Conservation (phyloP, 2,113 vertebrate species). For the Notothenia coriiceps region DNA sequence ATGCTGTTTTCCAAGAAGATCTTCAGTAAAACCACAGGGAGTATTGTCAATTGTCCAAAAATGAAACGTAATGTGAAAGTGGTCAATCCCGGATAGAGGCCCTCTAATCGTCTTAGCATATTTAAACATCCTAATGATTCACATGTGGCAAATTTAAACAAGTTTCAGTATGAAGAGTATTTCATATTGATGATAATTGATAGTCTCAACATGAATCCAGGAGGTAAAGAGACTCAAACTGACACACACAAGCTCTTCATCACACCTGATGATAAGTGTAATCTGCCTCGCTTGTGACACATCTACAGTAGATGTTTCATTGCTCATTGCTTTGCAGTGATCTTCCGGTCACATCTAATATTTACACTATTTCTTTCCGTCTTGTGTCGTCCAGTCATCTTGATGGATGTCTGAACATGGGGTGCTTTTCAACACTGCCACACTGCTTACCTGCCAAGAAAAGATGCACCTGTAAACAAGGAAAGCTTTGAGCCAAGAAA, state of each 20-base stretch:
- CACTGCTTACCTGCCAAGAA: slow-evolving; percentile 1
- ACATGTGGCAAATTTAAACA: neutral
- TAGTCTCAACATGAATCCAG: neutral
- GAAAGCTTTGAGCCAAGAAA: slow-evolving; percentile 58
- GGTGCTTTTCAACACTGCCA: slow-evolving; percentile 54
- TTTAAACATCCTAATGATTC: neutral
- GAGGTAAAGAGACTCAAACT: neutral
- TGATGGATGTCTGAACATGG: slow-evolving; percentile 59
- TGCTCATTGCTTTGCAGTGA: neutral
- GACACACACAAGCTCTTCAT: neutral
- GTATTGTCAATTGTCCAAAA: slow-evolving; percentile 44
- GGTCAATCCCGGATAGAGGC: neutral
- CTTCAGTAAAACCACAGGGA: slow-evolving; percentile 19
- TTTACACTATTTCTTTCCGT: slow-evolving; percentile 12
- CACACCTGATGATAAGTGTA: neutral
- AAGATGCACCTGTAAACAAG: slow-evolving; percentile 57
- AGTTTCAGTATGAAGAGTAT: neutral
- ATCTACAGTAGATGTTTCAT: slow-evolving; percentile 9
- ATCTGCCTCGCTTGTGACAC: neutral
- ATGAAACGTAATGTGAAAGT: neutral
- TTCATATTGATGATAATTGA: neutral
- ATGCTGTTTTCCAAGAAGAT: slow-evolving; percentile 69
- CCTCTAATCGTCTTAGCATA: neutral
- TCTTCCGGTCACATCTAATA: slow-evolving; percentile 13
- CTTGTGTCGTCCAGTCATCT: neutral